Evolutionary conservation across 2,797 vertebrate species (phyloP).

Genomic region (Dipus sagitta): DNA sequence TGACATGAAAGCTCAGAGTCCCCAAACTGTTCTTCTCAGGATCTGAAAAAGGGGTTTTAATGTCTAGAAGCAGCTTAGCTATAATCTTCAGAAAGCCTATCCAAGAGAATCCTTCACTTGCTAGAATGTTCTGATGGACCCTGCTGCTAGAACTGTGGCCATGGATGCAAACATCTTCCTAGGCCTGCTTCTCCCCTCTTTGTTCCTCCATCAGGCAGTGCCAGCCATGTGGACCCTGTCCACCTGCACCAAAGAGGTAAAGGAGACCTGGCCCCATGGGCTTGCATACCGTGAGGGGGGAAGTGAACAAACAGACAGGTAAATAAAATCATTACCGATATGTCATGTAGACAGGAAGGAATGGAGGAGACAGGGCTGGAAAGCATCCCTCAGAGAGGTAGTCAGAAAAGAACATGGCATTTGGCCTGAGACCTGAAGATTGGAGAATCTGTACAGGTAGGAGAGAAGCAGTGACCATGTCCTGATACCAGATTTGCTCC

Average conservation of each 20-base stretch:
- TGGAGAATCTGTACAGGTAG: background rate
- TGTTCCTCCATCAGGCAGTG: rapidly evolving
- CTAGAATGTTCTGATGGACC: background rate
- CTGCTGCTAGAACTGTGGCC: background rate
- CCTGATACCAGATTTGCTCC: rapidly evolving
- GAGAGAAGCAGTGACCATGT: background rate
- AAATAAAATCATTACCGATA: background rate
- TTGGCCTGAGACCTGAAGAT: background rate
- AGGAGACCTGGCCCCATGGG: rapidly evolving
- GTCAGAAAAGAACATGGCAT: background rate
- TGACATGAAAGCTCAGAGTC: background rate
- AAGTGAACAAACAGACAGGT: background rate
- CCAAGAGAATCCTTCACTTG: background rate
- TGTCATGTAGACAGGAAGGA: rapidly evolving
- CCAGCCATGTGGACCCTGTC: no score
- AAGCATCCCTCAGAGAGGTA: background rate
- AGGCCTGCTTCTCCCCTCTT: no score
- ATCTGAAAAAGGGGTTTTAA: background rate
- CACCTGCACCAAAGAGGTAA: background rate
- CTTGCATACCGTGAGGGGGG: background rate
- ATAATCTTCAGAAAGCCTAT: background rate
- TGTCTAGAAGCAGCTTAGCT: background rate
- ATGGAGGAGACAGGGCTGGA: background rate
- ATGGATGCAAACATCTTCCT: background rate
- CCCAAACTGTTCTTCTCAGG: background rate